Evolutionary conservation across 1,140 invertebrate genomes (phyloP), one percentile per base, ranked within the genome.

Genomic region (Subanguina moxae): DNA sequence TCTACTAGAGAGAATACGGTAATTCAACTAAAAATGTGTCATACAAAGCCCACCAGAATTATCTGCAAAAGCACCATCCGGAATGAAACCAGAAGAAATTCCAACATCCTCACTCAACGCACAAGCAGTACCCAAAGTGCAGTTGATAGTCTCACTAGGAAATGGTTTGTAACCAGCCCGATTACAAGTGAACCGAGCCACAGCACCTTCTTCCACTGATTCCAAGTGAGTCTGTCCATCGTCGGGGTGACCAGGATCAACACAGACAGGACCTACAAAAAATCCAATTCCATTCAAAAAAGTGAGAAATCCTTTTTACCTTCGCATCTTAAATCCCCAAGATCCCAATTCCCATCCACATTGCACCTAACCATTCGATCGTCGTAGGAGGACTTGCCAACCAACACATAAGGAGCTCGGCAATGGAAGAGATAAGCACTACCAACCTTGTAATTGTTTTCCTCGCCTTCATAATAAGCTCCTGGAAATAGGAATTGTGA

Each of bases 61-160:
- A 5, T 93, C 92, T 82, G 95, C 94, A 59, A 97, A 94, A n/a
- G 92, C 91, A 13, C 90, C 90, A 82, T 95, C 92, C 0, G 93
- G 92, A 73, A 97, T 94, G 76, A 86, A 87, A 62, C 93, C 93
- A 25, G 91, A 93, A 21, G 92, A 88, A 42, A 97, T 84, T 57
- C 93, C 93, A 52, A 97, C 85, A 0, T 93, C 93, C 83, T 88
- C 90, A 19, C 94, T 90, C 0, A 95, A 89, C 84, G 90, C 90
- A 83, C 93, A 97, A 85, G 94, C 91, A 0, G 93, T 92, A 82
- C 94, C 91, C 68, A 91, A 84, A 1, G 92, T 87, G 83, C 94
- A 97, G 23, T 88, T 90, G 17, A 96, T 92, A 0, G 93, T 91
- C 77, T 90, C 85, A 17, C 89, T 89, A 77, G 92, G 92, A 52